Conservation (phyloP, 2,888 invertebrate species). For the Anagyrus pseudococci region DNA sequence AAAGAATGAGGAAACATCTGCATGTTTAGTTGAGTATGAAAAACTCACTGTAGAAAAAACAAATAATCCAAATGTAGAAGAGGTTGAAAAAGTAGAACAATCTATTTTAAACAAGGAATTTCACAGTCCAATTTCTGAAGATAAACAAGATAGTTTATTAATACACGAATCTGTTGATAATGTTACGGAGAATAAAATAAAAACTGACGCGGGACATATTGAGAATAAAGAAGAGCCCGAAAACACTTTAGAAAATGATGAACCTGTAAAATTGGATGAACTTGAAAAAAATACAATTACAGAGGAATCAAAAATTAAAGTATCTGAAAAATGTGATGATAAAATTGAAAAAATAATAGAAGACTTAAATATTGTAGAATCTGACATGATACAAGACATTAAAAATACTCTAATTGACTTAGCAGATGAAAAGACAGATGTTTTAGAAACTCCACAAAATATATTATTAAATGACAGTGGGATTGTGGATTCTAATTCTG, state of each 20-base stretch:
- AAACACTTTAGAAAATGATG: too few species aligned
- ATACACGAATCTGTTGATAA: background rate
- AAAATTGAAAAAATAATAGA: background rate
- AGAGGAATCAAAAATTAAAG: conserved; percentile 2
- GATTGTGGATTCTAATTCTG: conserved; percentile 12
- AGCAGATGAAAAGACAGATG: background rate
- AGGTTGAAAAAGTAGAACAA: background rate
- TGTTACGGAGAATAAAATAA: background rate
- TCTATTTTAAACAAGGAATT: conserved; percentile 1
- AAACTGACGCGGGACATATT: background rate
- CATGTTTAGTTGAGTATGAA: background rate
- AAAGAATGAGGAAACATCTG: background rate
- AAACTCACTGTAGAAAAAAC: background rate
- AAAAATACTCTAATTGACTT: conserved; percentile 5
- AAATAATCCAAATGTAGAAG: background rate
- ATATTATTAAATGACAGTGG: conserved; percentile 13
- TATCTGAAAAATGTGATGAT: background rate
- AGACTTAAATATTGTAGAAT: too few species aligned
- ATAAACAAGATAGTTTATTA: background rate
- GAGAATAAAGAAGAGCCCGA: too few species aligned
- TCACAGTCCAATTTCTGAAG: background rate
- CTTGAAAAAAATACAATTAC: background rate
- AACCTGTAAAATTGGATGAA: too few species aligned
- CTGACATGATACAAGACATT: too few species aligned
- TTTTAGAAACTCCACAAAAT: background rate